These are phyloP conservation scores for Sinotaia quadrata DNA, from an alignment of 2,888 invertebrate species.

Conservation along the genomic window DNA sequence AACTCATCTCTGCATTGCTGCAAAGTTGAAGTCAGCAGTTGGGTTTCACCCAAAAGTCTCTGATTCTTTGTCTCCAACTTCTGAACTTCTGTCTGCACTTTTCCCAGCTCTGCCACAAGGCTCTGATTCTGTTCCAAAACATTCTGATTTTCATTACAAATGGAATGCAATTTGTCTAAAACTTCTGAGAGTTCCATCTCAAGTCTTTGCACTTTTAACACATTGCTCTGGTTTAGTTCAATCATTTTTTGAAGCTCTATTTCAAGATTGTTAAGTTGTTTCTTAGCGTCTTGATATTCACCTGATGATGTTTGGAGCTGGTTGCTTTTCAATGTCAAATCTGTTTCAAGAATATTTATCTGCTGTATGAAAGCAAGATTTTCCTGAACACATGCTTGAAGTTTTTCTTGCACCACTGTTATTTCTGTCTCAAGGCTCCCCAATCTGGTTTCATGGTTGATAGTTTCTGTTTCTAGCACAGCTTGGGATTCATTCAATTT, in stretches of 20 bases:
- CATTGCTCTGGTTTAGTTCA: background rate
- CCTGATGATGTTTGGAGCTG: background rate
- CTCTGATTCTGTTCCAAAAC: slow-evolving; percentile 4
- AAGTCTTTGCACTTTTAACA: background rate
- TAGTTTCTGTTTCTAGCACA: background rate
- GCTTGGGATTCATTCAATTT: no score
- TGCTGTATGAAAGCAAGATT: no score
- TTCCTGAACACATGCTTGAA: no score
- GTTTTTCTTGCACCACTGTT: no score
- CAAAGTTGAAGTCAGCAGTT: background rate
- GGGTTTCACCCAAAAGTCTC: background rate
- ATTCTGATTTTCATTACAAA: slow-evolving; percentile 9
- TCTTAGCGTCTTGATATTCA: slow-evolving; percentile 11
- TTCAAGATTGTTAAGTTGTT: background rate
- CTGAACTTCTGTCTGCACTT: slow-evolving; percentile 19
- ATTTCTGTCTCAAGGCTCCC: background rate
- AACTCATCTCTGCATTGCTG: background rate
- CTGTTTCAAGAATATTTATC: background rate
- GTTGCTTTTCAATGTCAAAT: slow-evolving; percentile 1
- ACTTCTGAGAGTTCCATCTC: background rate
- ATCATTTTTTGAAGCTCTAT: background rate
- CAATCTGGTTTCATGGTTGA: background rate
- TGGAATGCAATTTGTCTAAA: background rate
- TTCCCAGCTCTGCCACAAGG: slow-evolving; percentile 15
- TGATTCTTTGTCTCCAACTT: slow-evolving; percentile 10